phyloP scores from a whole-genome alignment of 2,113 vertebrate genomes.

The Pygoscelis antarcticus region DNA sequence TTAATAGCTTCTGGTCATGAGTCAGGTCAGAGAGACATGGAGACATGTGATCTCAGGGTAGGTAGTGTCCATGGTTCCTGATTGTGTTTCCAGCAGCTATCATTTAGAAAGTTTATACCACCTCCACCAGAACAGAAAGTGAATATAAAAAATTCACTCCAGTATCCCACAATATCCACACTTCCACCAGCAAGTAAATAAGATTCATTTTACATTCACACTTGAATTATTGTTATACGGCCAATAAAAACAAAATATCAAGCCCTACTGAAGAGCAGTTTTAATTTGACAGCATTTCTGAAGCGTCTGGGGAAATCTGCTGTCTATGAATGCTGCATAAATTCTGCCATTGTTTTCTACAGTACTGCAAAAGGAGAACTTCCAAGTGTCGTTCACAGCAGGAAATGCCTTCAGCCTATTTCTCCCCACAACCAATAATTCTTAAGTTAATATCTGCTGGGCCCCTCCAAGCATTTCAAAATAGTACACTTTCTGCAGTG shows the following conservation, averaged over 20 bases:
- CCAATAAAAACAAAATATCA: conserved; percentile 57
- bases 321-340: conserved; percentile 42
- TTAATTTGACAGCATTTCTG: conserved; percentile 63
- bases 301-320: conserved; percentile 53
- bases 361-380: conserved; percentile 23
- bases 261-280: conserved; percentile 43
- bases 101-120: background rate
- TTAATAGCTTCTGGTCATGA: background rate
- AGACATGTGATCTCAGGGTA: background rate
- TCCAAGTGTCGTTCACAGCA: conserved; percentile 35
- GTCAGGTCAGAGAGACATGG: background rate
- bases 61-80: background rate
- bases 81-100: background rate
- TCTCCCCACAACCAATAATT: conserved; percentile 68
- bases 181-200: conserved; percentile 53
- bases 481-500: background rate
- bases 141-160: background rate
- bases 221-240: conserved; percentile 18
- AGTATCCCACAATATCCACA: background rate
- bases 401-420: conserved; percentile 59
- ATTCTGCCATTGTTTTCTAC: conserved; percentile 33
- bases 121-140: background rate
- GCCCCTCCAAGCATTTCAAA: conserved; percentile 46
- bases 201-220: conserved; percentile 47
- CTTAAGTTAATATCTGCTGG: conserved; percentile 50